Conservation (phyloP, 2,113 vertebrate genomes). For the Pelmatolapia mariae region DNA sequence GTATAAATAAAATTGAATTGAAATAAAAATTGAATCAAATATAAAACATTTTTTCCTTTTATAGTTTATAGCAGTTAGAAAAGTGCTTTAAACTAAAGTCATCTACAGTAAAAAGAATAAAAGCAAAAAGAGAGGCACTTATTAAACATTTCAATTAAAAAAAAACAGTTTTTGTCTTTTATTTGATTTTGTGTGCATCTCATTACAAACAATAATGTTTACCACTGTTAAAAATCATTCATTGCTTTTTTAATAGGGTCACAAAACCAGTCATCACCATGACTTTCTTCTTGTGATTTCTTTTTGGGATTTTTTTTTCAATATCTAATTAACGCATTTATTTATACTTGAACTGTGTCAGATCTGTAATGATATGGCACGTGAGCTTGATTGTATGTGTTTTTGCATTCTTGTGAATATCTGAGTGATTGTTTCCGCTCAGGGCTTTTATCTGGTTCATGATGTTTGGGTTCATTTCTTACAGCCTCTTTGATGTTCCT, state of each 20-base stretch:
- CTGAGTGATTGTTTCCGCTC: accelerated
- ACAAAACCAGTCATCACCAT: background rate
- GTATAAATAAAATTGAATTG: background rate
- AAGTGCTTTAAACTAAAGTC: background rate
- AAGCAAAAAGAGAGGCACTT: background rate
- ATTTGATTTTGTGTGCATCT: background rate
- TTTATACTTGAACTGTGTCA: background rate
- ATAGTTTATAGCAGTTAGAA: background rate
- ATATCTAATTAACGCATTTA: background rate
- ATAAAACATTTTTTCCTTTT: background rate
- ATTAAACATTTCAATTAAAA: background rate
- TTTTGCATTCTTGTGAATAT: background rate
- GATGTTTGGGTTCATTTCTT: background rate
- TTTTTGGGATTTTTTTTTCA: background rate
- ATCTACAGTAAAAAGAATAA: background rate
- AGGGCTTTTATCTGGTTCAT: background rate
- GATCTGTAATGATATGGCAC: background rate
- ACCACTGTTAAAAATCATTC: background rate
- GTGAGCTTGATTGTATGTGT: background rate
- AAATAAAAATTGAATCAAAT: background rate
- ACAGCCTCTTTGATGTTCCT: background rate
- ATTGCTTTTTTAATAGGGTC: background rate
- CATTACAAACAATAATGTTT: background rate
- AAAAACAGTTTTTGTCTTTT: background rate
- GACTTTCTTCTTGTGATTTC: background rate